A percentile compares a stretch with the other conserved stretches of the same genome.
phyloP scores from a whole-genome alignment of 2,797 vertebrate species.

The Crocodylus rhombifer region DNA sequence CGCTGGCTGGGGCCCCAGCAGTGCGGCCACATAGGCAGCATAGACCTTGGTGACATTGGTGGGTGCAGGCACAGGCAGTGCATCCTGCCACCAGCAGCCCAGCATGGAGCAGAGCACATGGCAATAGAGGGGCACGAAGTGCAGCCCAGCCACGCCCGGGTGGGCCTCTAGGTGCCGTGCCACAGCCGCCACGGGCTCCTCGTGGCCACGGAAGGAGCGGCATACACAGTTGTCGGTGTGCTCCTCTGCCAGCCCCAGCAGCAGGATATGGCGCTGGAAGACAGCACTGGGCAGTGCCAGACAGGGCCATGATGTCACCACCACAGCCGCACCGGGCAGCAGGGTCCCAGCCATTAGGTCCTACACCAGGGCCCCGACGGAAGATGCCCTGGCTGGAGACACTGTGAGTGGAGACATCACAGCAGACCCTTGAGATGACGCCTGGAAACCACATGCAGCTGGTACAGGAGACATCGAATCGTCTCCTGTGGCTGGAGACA shows the following conservation, averaged over 20 bases:
- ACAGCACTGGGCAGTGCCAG: conserved; percentile 65
- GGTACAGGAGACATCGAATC: too few species aligned
- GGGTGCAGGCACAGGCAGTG: conserved; percentile 48
- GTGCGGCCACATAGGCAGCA: conserved; percentile 76
- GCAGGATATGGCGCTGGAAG: conserved; percentile 78
- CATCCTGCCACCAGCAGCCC: not conserved
- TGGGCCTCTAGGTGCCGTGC: conserved; percentile 76
- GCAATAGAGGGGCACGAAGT: conserved; percentile 83
- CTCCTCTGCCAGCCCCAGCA: conserved; percentile 79
- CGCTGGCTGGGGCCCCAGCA: conserved; percentile 38
- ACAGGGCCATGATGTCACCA: conserved; percentile 79
- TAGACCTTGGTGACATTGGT: conserved; percentile 82
- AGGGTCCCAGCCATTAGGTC: conserved; percentile 77
- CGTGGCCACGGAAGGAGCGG: conserved; percentile 75
- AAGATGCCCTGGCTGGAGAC: not conserved
- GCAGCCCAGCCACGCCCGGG: conserved; percentile 77
- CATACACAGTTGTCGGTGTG: conserved; percentile 77
- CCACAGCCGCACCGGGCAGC: conserved; percentile 73
- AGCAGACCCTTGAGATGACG: too few species aligned
- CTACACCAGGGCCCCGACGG: conserved; percentile 74
- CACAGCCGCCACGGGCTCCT: conserved; percentile 63
- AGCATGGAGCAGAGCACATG: conserved; percentile 82
- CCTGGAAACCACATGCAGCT: too few species aligned
- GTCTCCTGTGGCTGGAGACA: too few species aligned
- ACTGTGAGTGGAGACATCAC: too few species aligned